phyloP scores from a whole-genome alignment of 2,113 vertebrate genomes.

The Zootoca vivipara region DNA sequence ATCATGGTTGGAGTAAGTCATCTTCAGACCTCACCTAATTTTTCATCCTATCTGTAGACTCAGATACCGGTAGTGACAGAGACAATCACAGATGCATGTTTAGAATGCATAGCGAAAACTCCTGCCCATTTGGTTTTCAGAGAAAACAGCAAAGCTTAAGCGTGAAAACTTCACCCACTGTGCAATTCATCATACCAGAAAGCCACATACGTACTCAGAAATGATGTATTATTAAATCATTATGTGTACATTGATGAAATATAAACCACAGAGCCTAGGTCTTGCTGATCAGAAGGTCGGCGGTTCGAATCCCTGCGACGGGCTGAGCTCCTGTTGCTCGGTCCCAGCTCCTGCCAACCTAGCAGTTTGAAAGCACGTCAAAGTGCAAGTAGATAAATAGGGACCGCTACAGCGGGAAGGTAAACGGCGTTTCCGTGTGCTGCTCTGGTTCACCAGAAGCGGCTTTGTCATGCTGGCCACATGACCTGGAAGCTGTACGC shows the following conservation, averaged over 20 bases:
- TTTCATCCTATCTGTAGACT: slow-evolving; percentile 3
- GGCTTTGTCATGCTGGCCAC: too few relatives aligned
- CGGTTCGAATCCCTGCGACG: too few relatives aligned
- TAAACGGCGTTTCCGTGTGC: too few relatives aligned
- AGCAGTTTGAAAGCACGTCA: too few relatives aligned
- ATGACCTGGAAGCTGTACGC: too few relatives aligned
- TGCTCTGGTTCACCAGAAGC: too few relatives aligned
- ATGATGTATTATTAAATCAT: not conserved
- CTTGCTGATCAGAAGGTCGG: too few relatives aligned
- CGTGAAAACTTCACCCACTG: not conserved
- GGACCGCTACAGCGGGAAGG: too few relatives aligned
- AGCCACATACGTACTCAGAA: not conserved
- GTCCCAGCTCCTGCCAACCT: too few relatives aligned
- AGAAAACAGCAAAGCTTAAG: not conserved
- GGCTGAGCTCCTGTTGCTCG: too few relatives aligned
- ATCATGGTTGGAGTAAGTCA: not conserved
- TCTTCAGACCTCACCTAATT: not conserved
- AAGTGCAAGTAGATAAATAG: too few relatives aligned
- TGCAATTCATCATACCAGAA: slow-evolving; percentile 8
- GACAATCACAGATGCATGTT: not conserved
- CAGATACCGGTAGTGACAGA: not conserved
- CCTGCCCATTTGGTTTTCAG: not conserved
- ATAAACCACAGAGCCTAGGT: too few relatives aligned
- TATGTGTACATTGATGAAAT: not conserved
- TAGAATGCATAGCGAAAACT: slow-evolving; percentile 9